Evolutionary conservation across 2,888 invertebrate species (phyloP).

Genomic region (Aphodius granarius): DNA sequence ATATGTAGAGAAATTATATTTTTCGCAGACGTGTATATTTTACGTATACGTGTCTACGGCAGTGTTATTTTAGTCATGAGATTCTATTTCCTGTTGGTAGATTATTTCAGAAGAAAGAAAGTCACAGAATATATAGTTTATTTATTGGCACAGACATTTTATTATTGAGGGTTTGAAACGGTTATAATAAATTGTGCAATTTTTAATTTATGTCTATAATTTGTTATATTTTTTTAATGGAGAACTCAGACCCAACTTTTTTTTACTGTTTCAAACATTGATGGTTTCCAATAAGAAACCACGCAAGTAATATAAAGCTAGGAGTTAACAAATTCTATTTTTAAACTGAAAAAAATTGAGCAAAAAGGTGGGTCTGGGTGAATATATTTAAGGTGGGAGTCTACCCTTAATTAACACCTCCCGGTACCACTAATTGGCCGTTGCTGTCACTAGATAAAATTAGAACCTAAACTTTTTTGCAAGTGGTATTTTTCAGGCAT

Average conservation of each 20-base stretch:
- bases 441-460: too few relatives aligned
- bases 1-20: not conserved
- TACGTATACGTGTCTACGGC: not conserved
- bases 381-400: too few relatives aligned
- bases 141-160: not conserved
- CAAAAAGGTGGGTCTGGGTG: not conserved
- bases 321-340: not conserved
- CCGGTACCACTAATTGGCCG: too few relatives aligned
- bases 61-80: not conserved
- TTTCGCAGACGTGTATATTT: not conserved
- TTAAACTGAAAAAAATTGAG: not conserved
- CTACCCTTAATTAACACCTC: too few relatives aligned
- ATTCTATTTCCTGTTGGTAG: not conserved
- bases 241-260: not conserved
- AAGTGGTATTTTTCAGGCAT: too few relatives aligned
- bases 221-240: not conserved
- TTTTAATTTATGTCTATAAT: not conserved
- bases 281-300: not conserved
- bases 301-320: not conserved
- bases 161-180: not conserved
- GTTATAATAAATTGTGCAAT: not conserved
- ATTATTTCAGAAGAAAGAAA: not conserved
- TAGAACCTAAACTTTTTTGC: too few relatives aligned
- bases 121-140: not conserved
- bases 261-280: not conserved